Base-by-base conservation (phyloP, 2,797 vertebrate genomes). In the Novumbra hubbsi region DNA sequence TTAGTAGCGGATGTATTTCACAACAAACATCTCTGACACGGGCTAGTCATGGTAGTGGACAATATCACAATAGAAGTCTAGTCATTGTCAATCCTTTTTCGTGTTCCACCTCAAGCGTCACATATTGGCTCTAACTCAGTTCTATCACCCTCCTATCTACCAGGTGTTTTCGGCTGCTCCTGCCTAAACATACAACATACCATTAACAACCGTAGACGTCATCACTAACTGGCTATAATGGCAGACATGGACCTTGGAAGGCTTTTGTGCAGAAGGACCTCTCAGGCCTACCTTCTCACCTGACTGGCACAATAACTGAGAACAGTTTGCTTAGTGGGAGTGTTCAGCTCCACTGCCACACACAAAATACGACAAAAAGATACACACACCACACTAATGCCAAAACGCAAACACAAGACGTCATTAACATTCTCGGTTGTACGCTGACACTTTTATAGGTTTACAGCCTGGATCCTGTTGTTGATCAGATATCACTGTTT, bases 391-490 rank as follows among this genome's bases (percentile, higher is more conserved):
- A 50, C 55, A 52, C 14, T 34, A 30, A 80, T 79, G 76, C 50
- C 2, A 3, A 2, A 45, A 64, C 64, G 70, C 74, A 78, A 2
- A 78, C 76, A 83, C 73, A 80, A 62, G 60, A 50, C 73, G 78
- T 78, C 83, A 85, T 90, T 88, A 88, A 78, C 73, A 5, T 17
- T 64, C 78, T 21, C 78, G 84, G 78, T 80, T 89, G 88, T 77
- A 80, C 82, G 78, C 80, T 90, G 89, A 90, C 84, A 83, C 82
- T 80, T 91, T 87, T 91, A 90, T 75, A 81, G 80, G 79, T 91
- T 90, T 86, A 91, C 86, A 85, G 50, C 84, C 64, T 32, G 12
- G 69, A 76, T 85, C 82, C 84, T 85, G 78, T 85, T 85, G 87
- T 87, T 84, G 86, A 87, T 84, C 68, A 70, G 79, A 87, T 76